phyloP scores from a whole-genome alignment of 2,113 vertebrate species.

The Chaetodon trifascialis region DNA sequence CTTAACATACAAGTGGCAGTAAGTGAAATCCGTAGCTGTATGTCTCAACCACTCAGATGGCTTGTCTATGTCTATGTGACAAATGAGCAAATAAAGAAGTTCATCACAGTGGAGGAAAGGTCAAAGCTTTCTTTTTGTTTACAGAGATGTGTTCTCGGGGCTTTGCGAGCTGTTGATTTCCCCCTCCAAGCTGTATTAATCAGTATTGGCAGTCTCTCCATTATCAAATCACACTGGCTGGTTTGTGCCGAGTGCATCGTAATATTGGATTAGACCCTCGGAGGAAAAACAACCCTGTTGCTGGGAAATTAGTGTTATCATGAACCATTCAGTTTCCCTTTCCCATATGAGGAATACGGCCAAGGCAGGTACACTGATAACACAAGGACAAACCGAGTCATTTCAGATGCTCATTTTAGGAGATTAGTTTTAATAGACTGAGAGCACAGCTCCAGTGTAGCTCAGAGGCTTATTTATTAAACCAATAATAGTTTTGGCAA shows the following conservation, averaged over 20 bases:
- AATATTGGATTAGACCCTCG: slow-evolving; percentile 70
- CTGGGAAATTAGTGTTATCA: slow-evolving; percentile 55
- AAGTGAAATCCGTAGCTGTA: not conserved
- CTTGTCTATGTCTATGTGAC: not conserved
- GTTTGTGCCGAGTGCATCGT: slow-evolving; percentile 49
- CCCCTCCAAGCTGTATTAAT: slow-evolving; percentile 51
- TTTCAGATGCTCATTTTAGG: slow-evolving; percentile 35
- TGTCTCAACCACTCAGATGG: not conserved
- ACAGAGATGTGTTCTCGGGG: slow-evolving; percentile 40
- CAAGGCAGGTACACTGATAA: slow-evolving; percentile 44
- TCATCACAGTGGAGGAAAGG: slow-evolving; percentile 43
- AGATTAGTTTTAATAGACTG: slow-evolving; percentile 43
- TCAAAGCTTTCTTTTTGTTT: slow-evolving; percentile 51
- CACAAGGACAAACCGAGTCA: slow-evolving; percentile 35
- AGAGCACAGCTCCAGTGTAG: slow-evolving; percentile 3
- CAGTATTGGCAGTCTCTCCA: slow-evolving; percentile 58
- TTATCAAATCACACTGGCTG: slow-evolving; percentile 64
- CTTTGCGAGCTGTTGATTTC: slow-evolving; percentile 51
- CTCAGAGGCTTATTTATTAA: slow-evolving; percentile 24
- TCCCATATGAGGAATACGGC: slow-evolving; percentile 28
- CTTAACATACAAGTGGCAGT: not conserved
- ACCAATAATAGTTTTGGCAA: slow-evolving; percentile 30
- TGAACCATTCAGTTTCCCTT: slow-evolving; percentile 42
- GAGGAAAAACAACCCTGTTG: slow-evolving; percentile 42
- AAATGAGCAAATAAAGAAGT: slow-evolving; percentile 40